Evolutionary conservation across 1,140 invertebrate genomes (phyloP).

Genomic region (Drosophila setifemur): DNA sequence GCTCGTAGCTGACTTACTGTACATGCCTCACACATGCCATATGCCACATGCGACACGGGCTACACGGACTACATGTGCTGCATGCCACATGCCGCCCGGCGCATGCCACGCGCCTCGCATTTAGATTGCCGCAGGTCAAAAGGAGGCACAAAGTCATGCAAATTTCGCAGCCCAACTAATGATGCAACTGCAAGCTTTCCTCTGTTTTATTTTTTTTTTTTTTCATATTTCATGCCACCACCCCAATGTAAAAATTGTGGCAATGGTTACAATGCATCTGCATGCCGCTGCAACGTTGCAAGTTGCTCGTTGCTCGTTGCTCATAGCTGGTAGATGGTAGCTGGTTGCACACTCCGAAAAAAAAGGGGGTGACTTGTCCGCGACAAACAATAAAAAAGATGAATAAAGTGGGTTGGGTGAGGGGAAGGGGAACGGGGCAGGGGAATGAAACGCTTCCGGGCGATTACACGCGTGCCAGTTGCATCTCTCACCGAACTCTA

Average conservation of each 20-base stretch:
- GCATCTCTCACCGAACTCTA: too few species aligned
- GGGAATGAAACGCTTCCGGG: constrained; percentile 65
- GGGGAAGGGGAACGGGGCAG: constrained; percentile 29
- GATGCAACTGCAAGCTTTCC: constrained; percentile 27
- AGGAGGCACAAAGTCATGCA: constrained; percentile 41
- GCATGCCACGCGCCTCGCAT: constrained; percentile 6
- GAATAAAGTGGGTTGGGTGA: neutral
- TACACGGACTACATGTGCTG: neutral
- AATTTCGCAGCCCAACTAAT: constrained; percentile 36
- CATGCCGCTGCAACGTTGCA: constrained; percentile 29
- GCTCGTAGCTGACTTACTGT: too few species aligned
- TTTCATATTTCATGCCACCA: constrained; percentile 2
- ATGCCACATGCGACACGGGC: neutral
- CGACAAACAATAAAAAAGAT: constrained; percentile 32
- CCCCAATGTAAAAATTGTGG: neutral
- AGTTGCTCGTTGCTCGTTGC: constrained; percentile 14
- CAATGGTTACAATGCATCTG: constrained; percentile 17
- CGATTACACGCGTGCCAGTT: constrained; percentile 73
- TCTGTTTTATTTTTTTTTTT: neutral
- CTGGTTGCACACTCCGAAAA: neutral
- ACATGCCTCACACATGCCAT: too few species aligned
- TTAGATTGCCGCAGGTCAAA: constrained; percentile 52
- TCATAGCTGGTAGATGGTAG: neutral
- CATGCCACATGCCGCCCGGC: constrained; percentile 8
- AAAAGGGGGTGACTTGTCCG: constrained; percentile 34